Base-by-base conservation (phyloP, 2,113 vertebrate species). In the Bubo blakistoni region DNA sequence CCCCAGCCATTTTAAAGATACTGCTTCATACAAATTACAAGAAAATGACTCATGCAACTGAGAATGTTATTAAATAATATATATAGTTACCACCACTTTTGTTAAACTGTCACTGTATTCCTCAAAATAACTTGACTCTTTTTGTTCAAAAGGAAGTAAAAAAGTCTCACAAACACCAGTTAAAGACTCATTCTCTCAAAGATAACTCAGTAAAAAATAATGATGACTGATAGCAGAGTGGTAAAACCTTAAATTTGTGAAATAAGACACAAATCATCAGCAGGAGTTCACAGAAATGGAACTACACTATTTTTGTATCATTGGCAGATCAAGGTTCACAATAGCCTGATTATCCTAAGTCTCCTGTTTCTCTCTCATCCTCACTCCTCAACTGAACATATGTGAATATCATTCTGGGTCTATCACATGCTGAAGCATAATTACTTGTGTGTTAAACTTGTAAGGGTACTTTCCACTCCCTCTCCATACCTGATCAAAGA, bases 11-110 rank as follows among this genome's bases (percentile, higher is more conserved):
- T 96, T 97, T 92, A 84, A 97, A 79, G 61, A 90, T 91, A 90
- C 86, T 95, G 0, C 58, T 95, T 96, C 87, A 92, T 66, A 86
- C 54, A 96, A 97, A 97, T 97, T 84, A 95, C 78, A 96, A 88
- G 86, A 95, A 97, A 96, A 86, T 84, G 34, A 94, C 72, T 96
- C 71, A 81, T 54, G 76, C 73, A 82, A 86, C 70, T 88, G 70
- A 91, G 71, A 92, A 81, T 44, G 58, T 92, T 97, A 94, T 95
- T 95, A 95, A 97, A 96, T 95, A 94, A 96, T 81, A 96, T 30
- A 49, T 30, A 74, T 11, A 85, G 11, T 47, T 76, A 73, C 69
- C 25, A 52, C 71, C 44, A 66, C 26, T 91, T 76, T 27, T 16
- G 7, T 65, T 67, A 61, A 94, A 72, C 22, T 67, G 40, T 40